A percentile compares a stretch with the other conserved stretches of the same genome.
Evolutionary conservation across 2,797 vertebrate genomes (phyloP).

Genomic region (Ibycter americanus): DNA sequence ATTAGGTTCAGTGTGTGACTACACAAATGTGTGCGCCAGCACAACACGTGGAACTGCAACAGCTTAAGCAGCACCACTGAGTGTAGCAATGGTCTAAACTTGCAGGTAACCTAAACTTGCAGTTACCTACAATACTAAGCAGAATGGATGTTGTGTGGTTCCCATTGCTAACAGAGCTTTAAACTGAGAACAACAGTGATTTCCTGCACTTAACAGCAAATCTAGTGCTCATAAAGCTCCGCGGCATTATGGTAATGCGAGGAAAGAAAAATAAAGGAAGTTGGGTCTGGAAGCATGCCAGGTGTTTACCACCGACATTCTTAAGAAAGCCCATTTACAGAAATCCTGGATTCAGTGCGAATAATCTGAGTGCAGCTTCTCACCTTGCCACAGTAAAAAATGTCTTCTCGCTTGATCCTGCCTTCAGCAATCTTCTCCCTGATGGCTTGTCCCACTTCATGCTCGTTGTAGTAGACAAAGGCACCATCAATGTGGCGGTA

Average conservation of each 20-base stretch:
- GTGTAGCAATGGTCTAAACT: neutral
- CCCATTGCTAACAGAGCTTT: neutral
- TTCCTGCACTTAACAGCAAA: neutral
- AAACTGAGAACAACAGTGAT: neutral
- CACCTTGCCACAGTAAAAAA: slow-evolving; percentile 97
- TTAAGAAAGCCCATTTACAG: neutral
- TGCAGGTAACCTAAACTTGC: neutral
- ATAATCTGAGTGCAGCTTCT: neutral
- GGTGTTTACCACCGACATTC: rapidly evolving
- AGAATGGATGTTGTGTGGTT: neutral
- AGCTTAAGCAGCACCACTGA: neutral
- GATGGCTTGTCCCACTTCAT: slow-evolving; percentile 91
- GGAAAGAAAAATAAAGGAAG: neutral
- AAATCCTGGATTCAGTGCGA: neutral
- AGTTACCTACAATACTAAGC: neutral
- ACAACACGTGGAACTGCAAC: neutral
- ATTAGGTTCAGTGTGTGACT: neutral
- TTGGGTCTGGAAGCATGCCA: neutral
- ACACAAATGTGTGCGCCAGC: neutral
- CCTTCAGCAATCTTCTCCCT: slow-evolving; percentile 91
- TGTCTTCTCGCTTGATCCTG: slow-evolving; percentile 86
- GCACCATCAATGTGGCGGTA: slow-evolving; percentile 92
- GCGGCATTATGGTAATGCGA: neutral
- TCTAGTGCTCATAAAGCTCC: neutral
- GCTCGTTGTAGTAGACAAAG: slow-evolving; percentile 87